Base-by-base conservation (phyloP, 2,113 vertebrate species). In the Morone saxatilis region DNA sequence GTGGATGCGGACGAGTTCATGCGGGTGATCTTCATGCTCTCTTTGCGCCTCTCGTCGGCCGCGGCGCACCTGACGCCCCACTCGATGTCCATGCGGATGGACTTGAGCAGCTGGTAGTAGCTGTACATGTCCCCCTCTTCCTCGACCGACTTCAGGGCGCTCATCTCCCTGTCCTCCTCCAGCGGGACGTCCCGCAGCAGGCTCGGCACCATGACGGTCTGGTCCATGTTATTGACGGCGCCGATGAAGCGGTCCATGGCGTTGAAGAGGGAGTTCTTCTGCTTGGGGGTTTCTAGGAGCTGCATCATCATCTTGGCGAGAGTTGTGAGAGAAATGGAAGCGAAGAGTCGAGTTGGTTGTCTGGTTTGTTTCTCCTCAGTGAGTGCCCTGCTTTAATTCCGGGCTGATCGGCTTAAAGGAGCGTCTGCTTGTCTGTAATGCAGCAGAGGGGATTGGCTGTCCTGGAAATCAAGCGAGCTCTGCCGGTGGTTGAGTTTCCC, bases 161-260 rank as follows among this genome's bases (percentile, higher is more conserved):
- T 77, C 90, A 94, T 84, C 66, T 94, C 94, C 5, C 90, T 85
- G 54, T 94, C 92, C 54, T 94, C 92, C 19, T 94, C 93, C 85
- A 97, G 92, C n/a, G 97, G 98, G 87, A 99, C 96, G 83, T 99
- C 98, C 83, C 97, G 96, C 89, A 99, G 95, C 91, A 99, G 87
- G 88, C 97, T 99, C 73, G 98, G 98, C 88, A 99, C 95, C 98
- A 99, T 97, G 85, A 99, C 95, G 8, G 98, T 99, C 96, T 98
- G 96, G 93, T 99, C 98, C 98, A 99, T 99, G 95, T 98, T 97
- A 94, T 98, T 99, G 47, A 99, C 98, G 0, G 98, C 98, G 69
- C 97, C 96, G 70, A 99, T 96, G 91, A 99, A 99, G 81, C 97
- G 96, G 93, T 99, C 98, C 98, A 99, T 99, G 92, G 98, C 97